phyloP scores from a whole-genome alignment of 2,888 invertebrate genomes.

The Troides helena region DNA sequence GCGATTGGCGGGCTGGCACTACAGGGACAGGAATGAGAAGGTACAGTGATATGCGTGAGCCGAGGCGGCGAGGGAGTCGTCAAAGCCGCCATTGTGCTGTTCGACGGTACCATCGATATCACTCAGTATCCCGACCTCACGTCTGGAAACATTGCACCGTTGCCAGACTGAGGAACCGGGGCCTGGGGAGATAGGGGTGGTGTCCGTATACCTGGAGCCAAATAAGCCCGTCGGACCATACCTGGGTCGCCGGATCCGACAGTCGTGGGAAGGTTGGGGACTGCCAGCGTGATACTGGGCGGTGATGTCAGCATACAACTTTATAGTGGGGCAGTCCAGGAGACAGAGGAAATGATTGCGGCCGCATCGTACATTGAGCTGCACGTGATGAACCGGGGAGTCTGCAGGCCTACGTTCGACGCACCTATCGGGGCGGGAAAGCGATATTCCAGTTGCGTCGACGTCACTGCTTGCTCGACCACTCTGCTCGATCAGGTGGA shows the following conservation, averaged over 20 bases:
- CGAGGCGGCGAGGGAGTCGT: no score
- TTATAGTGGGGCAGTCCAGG: conserved; percentile 6
- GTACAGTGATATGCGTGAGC: no score
- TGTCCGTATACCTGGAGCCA: conserved; percentile 27
- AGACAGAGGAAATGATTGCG: background rate
- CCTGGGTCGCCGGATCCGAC: background rate
- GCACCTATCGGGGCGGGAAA: no score
- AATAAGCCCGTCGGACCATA: conserved; percentile 24
- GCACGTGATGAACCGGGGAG: background rate
- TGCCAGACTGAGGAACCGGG: conserved; percentile 15
- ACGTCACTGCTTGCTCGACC: no score
- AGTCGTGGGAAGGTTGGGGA: background rate
- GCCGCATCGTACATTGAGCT: conserved; percentile 7
- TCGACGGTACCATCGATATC: conserved; percentile 18
- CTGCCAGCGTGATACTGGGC: conserved; percentile 15
- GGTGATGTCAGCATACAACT: conserved; percentile 31
- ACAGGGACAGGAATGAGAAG: conserved; percentile 5
- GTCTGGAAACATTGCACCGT: no score
- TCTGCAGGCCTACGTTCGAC: conserved; percentile 2
- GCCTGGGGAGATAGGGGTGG: conserved; percentile 14
- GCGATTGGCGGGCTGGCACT: background rate
- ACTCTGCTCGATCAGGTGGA: no score
- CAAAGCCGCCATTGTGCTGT: conserved; percentile 21
- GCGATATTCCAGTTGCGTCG: no score
- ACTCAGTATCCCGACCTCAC: background rate